Evolutionary conservation across 2,888 invertebrate genomes (phyloP).

Genomic region (Timema podura): DNA sequence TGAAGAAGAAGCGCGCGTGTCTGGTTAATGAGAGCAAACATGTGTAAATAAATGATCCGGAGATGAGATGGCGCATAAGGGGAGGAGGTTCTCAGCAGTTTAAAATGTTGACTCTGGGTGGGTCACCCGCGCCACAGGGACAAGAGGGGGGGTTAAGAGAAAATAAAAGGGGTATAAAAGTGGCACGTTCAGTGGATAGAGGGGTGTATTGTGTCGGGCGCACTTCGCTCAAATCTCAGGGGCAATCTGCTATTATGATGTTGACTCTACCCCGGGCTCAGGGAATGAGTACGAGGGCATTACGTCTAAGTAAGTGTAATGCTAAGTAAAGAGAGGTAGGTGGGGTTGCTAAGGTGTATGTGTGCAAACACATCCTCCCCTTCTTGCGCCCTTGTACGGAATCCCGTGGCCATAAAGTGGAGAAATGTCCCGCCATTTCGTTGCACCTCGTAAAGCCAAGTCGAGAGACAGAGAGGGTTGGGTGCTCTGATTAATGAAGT

Average conservation of each 20-base stretch:
- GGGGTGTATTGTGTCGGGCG: no score
- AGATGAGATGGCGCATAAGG: no score
- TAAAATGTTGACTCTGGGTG: no score
- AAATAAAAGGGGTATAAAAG: no score
- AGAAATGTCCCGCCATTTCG: conserved; percentile 17
- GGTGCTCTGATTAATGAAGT: conserved; percentile 28
- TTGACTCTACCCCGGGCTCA: neutral
- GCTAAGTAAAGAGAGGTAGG: conserved; percentile 1
- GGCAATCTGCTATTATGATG: conserved; percentile 9
- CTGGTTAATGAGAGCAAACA: neutral
- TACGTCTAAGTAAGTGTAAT: neutral
- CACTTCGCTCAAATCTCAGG: neutral
- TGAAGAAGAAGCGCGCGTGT: neutral
- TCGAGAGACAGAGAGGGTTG: conserved; percentile 14
- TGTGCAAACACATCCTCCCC: conserved; percentile 16
- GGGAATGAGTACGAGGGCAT: conserved; percentile 12
- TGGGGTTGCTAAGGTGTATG: neutral
- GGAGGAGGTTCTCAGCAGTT: no score
- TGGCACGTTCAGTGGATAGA: no score
- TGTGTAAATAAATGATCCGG: neutral
- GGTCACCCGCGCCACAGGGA: no score
- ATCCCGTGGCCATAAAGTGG: conserved; percentile 19
- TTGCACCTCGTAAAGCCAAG: conserved; percentile 23
- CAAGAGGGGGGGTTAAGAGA: no score
- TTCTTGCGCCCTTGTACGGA: neutral